phyloP scores from a whole-genome alignment of 2,113 vertebrate species.

The Microtus ochrogaster region DNA sequence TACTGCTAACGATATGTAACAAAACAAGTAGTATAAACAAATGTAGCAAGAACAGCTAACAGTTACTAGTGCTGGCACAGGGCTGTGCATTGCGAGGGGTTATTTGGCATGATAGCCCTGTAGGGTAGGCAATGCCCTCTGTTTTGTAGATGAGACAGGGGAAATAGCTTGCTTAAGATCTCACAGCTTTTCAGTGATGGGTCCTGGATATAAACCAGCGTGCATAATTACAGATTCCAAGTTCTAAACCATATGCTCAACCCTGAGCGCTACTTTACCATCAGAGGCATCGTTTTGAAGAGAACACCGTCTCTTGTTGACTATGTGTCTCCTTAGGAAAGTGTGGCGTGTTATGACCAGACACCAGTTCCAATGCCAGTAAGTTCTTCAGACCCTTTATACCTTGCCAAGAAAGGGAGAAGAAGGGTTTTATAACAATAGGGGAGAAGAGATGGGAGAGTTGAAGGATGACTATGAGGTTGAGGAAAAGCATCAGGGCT shows the following conservation, averaged over 20 bases:
- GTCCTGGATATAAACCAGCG: background rate
- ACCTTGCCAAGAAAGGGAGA: background rate
- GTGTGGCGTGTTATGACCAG: background rate
- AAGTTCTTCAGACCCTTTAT: background rate
- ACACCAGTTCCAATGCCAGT: background rate
- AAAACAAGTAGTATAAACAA: slow-evolving; percentile 14
- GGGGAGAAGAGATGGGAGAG: background rate
- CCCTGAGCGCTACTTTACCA: background rate
- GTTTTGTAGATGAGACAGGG: slow-evolving; percentile 11
- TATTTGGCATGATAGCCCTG: background rate
- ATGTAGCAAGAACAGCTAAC: background rate
- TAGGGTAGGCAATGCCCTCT: background rate
- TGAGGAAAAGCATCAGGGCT: background rate
- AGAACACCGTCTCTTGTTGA: background rate
- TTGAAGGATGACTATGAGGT: background rate
- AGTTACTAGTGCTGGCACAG: background rate
- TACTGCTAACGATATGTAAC: background rate
- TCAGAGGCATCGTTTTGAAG: background rate
- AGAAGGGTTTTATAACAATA: background rate
- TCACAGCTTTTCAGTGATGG: slow-evolving; percentile 1
- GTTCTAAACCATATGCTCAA: slow-evolving; percentile 13
- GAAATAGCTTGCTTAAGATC: background rate
- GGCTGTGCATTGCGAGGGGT: background rate
- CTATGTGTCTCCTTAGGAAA: background rate
- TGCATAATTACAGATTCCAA: slow-evolving; percentile 19